A percentile compares a stretch with the other conserved stretches of the same genome.
Evolutionary conservation across 2,797 vertebrate genomes (phyloP).

Genomic region (Xenentodon cancila): DNA sequence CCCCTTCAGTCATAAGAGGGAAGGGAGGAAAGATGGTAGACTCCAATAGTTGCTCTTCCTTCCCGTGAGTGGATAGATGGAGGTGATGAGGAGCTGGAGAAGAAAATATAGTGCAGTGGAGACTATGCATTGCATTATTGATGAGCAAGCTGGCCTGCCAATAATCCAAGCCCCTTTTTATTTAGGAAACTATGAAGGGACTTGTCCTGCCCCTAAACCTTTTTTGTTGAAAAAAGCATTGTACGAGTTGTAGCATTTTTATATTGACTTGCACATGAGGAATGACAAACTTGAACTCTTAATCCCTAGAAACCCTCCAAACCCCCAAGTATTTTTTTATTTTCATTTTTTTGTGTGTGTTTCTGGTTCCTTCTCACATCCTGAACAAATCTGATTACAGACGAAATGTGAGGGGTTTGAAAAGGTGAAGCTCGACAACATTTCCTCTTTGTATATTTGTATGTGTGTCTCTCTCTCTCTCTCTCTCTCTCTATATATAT

Average conservation of each 20-base stretch:
- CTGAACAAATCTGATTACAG: conserved; percentile 58
- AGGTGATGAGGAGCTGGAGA: conserved; percentile 42
- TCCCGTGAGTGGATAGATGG: conserved; percentile 35
- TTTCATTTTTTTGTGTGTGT: conserved; percentile 43
- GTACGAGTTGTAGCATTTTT: conserved; percentile 86
- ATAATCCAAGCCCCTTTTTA: conserved; percentile 70
- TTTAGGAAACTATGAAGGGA: conserved; percentile 63
- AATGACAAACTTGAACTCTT: conserved; percentile 81
- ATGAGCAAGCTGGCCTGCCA: conserved; percentile 74
- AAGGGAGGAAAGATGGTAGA: conserved; percentile 56
- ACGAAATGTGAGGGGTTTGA: conserved; percentile 51
- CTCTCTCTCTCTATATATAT: too few species aligned
- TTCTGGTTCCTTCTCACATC: conserved; percentile 61
- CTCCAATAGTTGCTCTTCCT: conserved; percentile 52
- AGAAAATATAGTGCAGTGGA: conserved; percentile 56
- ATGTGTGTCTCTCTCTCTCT: too few species aligned
- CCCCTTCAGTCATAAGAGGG: conserved; percentile 49
- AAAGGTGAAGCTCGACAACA: conserved; percentile 75
- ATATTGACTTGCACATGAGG: conserved; percentile 84
- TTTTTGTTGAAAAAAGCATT: conserved; percentile 68
- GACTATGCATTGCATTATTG: conserved; percentile 43
- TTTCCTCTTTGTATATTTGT: conserved; percentile 10
- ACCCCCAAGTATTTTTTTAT: conserved; percentile 36
- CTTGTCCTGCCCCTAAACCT: conserved; percentile 60
- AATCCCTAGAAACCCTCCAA: conserved; percentile 61